A percentile compares a stretch with the other conserved stretches of the same genome.
Evolutionary conservation across 1,140 invertebrate genomes (phyloP).

Genomic region (Leptinotarsa lineolata): DNA sequence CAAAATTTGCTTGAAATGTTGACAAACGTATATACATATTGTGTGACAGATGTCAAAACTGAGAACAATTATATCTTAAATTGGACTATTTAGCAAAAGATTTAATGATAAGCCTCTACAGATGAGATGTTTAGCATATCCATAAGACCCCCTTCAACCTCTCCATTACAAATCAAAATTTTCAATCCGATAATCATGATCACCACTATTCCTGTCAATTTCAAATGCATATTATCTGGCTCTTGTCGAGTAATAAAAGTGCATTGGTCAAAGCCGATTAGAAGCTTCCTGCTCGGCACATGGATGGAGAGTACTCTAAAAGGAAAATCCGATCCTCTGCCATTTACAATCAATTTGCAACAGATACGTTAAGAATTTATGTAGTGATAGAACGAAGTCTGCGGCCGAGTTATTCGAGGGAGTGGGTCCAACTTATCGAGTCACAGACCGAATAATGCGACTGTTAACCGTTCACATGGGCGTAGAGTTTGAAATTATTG

Average conservation of each 20-base stretch:
- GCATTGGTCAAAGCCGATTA: slow-evolving; percentile 7
- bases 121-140: too few species aligned
- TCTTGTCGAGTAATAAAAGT: neutral
- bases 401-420: slow-evolving; percentile 30
- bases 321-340: slow-evolving; percentile 26
- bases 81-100: too few species aligned
- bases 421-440: slow-evolving; percentile 37
- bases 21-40: too few species aligned
- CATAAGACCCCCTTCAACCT: too few species aligned
- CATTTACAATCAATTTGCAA: slow-evolving; percentile 44
- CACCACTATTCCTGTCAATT: neutral
- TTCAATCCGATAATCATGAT: too few species aligned
- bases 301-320: slow-evolving; percentile 14
- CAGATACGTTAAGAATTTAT: slow-evolving; percentile 38
- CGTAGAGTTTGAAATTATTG: neutral
- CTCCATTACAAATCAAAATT: too few species aligned
- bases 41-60: too few species aligned
- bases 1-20: too few species aligned
- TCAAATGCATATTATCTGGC: slow-evolving; percentile 7
- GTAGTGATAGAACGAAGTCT: slow-evolving; percentile 26
- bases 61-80: too few species aligned
- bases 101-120: too few species aligned
- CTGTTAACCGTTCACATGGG: slow-evolving; percentile 26
- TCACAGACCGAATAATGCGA: slow-evolving; percentile 41
- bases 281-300: neutral